Evolutionary conservation across 2,888 invertebrate genomes (phyloP), one percentile per base, ranked within the genome.

Genomic region (Venustoraphidia nigricollis): DNA sequence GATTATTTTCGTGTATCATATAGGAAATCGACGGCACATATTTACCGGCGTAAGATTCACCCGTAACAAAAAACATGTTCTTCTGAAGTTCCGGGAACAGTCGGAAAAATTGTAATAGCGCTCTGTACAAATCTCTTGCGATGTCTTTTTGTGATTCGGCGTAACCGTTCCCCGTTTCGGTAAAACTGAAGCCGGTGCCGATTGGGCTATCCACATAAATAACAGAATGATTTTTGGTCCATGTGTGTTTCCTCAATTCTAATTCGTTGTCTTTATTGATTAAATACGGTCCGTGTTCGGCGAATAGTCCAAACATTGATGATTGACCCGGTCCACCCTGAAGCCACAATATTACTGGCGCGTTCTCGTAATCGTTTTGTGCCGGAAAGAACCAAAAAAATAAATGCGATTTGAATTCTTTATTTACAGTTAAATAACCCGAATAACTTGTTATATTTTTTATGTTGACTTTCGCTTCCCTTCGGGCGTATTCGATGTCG

Each of bases 381-480:
- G 77, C 67, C 11, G 77, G 76, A 56, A 79, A 78, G 57, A 76
- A 79, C 79, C 79, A 80, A 62, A 79, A 79, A 61, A 75, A 80
- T 51, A 75, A 62, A 60, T 79, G 76, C 3, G 77, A 75, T 49
- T 73, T 65, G 54, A 64, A 70, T 4, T 62, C 64, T 51, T 72
- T 67, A 57, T 80, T 70, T 10, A 80, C 74, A 1, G 79, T 80
- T 45, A 81, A 66, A 56, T 74, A 81, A 3, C 80, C 77, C 8
- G 79, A 69, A 58, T 77, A 71, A 55, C 80, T 79, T 27, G 27
- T 27, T 27, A 27, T 27, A 27, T 27, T 27, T 27, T 27, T 27
- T 27, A 27, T 27, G 27, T 27, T 27, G 5, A 27, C 27, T 6
- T 27, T 27, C 6, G 27, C 27, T 27, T 27, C 27, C 3, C 27